Evolutionary conservation across 2,113 vertebrate genomes (phyloP), one percentile per base, ranked within the genome.

Genomic region (Cryptomyrus ogoouensis): DNA sequence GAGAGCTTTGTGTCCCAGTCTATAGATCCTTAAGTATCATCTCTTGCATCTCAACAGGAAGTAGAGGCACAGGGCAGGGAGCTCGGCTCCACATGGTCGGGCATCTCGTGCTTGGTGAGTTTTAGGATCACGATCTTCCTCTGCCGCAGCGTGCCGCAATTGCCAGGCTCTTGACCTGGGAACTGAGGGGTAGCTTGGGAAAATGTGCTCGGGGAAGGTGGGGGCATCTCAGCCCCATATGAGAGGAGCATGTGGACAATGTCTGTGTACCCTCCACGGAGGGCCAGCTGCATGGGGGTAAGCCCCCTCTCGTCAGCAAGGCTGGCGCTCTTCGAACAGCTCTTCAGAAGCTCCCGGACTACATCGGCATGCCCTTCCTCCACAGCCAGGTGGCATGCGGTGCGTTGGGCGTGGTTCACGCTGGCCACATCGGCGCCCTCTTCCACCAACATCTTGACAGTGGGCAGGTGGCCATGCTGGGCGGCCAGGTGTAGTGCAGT

Each of bases 401-500:
- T 97, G 91, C 96, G 97, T 0, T 92, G 93, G 13, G 91, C 89
- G 0, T 92, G 94, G 91, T 94, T 95, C 3, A 91, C 89, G 49
- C 94, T 95, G 56, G 92, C 88, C 42, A 95, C 92, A 5, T 96
- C 91, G 0, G 96, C 97, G 66, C 95, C 94, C 91, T 97, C 98
- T 88, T 97, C 97, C 42, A 97, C 15, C 50, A 99, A 92, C 95
- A 99, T 95, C 93, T 96, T 97, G 0, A 97, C 94, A 0, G 98
- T 98, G 42, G 98, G 95, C 46, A 98, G 91, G 91, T 98, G 98
- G 17, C 97, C 97, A 0, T 91, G 93, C 88, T 96, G 96, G 13
- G 97, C 93, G 0, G 98, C 98, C 8, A 99, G 92, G 94, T 99
- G 98, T 62, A 99, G 95, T 0, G 98, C 97, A 0, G 97, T 97